A percentile compares a stretch with the other conserved stretches of the same genome.
These are phyloP conservation scores for Pentalonia nigronervosa DNA, from an alignment of 1,140 invertebrate species.

Conservation along the genomic window DNA sequence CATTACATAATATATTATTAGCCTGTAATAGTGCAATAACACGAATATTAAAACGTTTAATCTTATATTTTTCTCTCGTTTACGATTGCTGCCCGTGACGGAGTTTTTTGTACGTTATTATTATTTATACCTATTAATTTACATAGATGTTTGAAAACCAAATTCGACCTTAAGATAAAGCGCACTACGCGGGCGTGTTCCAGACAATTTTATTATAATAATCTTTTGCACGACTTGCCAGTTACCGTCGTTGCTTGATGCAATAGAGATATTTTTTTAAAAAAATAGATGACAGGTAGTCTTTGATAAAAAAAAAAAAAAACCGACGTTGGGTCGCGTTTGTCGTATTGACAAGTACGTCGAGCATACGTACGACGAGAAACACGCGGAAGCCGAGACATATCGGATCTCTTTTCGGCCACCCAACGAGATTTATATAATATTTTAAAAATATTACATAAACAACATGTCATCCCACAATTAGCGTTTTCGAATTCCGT, in stretches of 20 bases:
- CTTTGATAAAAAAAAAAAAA: neutral
- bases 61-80: neutral
- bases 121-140: neutral
- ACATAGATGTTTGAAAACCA: neutral
- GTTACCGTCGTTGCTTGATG: neutral
- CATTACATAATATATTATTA: too few relatives aligned
- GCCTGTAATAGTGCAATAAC: neutral
- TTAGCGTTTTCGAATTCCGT: neutral
- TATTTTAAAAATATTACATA: slow-evolving; percentile 41
- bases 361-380: neutral
- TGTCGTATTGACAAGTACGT: slow-evolving; percentile 10
- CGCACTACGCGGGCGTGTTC: neutral
- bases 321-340: neutral
- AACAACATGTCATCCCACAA: slow-evolving; percentile 33
- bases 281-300: neutral
- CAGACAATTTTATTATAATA: neutral
- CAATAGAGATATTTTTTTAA: neutral
- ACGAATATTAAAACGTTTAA: neutral
- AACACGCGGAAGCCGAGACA: slow-evolving; percentile 37
- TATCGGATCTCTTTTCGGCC: slow-evolving; percentile 28
- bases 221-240: neutral
- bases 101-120: neutral
- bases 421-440: slow-evolving; percentile 20
- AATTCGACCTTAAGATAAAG: neutral
- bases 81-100: neutral